Base-by-base conservation (phyloP, 1,140 invertebrate species). In the Eupeodes corollae region DNA sequence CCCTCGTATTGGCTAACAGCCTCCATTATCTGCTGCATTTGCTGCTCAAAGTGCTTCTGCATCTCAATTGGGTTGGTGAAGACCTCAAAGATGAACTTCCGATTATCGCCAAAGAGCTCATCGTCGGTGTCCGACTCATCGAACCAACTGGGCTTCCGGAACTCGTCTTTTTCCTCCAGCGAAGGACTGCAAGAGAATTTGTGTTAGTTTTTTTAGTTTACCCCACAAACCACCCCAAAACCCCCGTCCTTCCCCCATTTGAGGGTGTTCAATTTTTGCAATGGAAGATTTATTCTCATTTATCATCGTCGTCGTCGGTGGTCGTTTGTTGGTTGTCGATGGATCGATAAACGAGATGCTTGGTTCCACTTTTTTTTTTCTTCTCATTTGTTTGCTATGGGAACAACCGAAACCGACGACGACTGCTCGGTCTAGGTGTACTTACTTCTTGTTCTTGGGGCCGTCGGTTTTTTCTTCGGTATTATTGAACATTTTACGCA, bases 31-130 rank as follows among this genome's bases (percentile, higher is more conserved):
- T 63, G 57, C 43, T 70, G 64, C 60, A 73, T 53, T 50, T 73
- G 71, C 18, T 66, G 55, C 47, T 73, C 71, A 48, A 72, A 73
- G 53, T 71, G 70, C 37, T 59, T 63, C 46, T 72, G 70, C 57
- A 73, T 64, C 56, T 73, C 69, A 41, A 72, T 43, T 0, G 71
- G 70, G 56, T 69, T 68, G 2, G 65, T 63, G 19, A 73, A 73
- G 12, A 71, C 57, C 49, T 70, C 62, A 43, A 72, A 71, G 14
- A 56, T 59, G 49, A 67, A 64, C 47, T 65, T 67, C 31, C 62
- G 60, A 54, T 67, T 58, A 33, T 62, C 62, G 45, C 67, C 64
- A 34, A 67, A 67, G n/a, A 67, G 55, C 38, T 67, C 65, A 44
- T 67, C 65, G 35, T 67, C 65, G 9, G 64, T 65, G 52, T 67